Evolutionary conservation across 1,140 invertebrate genomes (phyloP).

Genomic region (Lethocerus indicus): DNA sequence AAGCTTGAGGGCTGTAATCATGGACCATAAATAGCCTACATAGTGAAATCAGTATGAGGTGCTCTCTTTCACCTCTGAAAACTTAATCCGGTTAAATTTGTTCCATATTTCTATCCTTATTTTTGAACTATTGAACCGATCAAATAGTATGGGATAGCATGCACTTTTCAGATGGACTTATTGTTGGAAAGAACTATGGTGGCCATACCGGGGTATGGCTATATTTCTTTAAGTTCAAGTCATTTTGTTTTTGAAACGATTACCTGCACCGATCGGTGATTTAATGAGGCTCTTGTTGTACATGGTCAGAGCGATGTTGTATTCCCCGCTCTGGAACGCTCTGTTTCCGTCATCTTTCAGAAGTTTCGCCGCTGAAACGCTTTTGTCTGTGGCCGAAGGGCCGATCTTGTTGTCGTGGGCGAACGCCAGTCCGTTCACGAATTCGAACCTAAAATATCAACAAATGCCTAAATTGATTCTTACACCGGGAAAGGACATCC

Average conservation of each 20-base stretch:
- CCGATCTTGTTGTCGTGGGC: background rate
- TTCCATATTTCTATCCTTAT: background rate
- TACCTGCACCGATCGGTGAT: constrained; percentile 30
- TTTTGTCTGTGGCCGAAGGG: constrained; percentile 29
- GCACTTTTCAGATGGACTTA: background rate
- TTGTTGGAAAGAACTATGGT: background rate
- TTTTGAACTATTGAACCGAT: background rate
- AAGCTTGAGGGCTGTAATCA: no score
- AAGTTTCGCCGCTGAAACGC: constrained; percentile 36
- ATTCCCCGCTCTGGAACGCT: constrained; percentile 58
- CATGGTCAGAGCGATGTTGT: constrained; percentile 45
- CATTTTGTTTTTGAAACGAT: background rate
- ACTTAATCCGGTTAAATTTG: background rate
- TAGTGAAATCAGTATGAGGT: no score
- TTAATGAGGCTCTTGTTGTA: constrained; percentile 54
- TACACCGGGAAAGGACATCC: no score
- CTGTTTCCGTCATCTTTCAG: constrained; percentile 61
- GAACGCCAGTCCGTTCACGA: background rate
- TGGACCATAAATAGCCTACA: no score
- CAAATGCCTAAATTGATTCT: no score
- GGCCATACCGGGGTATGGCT: no score
- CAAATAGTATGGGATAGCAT: background rate
- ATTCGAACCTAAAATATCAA: constrained; percentile 4
- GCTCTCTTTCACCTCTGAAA: background rate
- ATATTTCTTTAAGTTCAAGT: background rate